Base-by-base conservation (phyloP, 2,113 vertebrate genomes). In the Tenebrosternarchus preto region DNA sequence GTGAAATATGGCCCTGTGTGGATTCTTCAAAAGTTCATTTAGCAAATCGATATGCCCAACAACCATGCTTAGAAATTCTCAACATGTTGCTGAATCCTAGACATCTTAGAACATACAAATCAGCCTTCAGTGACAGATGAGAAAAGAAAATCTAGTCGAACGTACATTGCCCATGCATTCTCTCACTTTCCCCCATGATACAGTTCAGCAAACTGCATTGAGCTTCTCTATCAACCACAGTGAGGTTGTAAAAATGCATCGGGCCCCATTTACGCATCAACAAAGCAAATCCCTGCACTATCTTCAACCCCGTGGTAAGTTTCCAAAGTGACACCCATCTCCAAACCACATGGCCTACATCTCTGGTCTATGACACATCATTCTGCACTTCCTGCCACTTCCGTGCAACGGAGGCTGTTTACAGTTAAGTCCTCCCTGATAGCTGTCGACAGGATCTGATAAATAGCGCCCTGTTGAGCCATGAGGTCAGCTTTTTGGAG, bases 1-100 rank as follows among this genome's bases (percentile, higher is more conserved):
- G 85, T 90, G 90, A 93, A 93, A 93, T 88, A 92, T 91, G 91
- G 87, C 91, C 90, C 88, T 83, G 33, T 81, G 90, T 87, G 88
- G 84, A 92, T 92, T 90, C 80, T 91, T 91, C 88, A 86, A 92
- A 93, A 92, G 91, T 94, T 93, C 88, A 92, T 93, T 92, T 89
- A 91, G 89, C 86, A 89, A 87, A 86, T 87, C 84, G 87, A 92
- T 88, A 86, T 89, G 88, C 66, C 81, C 85, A 88, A 89, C 86
- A 90, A 90, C 88, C 88, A 83, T 80, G 90, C 84, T 86, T 68
- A 78, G 83, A 85, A 87, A 89, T 86, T 83, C 72, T 79, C 73
- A 78, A 80, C 81, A 74, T 81, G 78, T 60, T 82, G 86, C 77
- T 81, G 85, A 91, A 90, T 87, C 87, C 74, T 80, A 86, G 72